Base-by-base conservation (phyloP, 1,140 invertebrate species). In the Procambarus virginalis region DNA sequence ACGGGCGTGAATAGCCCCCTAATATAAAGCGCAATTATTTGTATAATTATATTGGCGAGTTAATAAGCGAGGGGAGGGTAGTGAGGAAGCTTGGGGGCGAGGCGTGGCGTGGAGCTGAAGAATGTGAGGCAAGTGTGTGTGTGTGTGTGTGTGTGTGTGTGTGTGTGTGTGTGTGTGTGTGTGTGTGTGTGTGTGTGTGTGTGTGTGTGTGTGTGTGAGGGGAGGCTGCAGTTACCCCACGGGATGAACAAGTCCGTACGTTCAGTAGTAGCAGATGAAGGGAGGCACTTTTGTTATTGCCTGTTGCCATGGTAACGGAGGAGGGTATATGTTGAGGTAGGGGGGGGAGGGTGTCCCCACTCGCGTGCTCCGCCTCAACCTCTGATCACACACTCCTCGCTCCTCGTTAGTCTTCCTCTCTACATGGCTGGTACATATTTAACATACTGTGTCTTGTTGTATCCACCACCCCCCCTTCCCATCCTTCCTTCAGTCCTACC, bases 201-300 rank as follows among this genome's bases (percentile, higher is more conserved):
- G 34, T 1, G 34, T 34, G 34, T 34, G 34, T 0, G 34, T 34
- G 34, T 34, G 34, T 34, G 34, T 34, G 34, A n/a, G n/a, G n/a
- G 12, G 60, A 64, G 17, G 60, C 60, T 64, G 60, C 4, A 17
- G 60, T 14, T 4, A 55, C 34, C n/a, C 12, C 8, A 64, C 14
- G 20, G 60, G 60, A 64, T 64, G 17, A 64, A 64, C 20, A 64
- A 64, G 60, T 2, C 8, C 20, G 10, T 68, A 68, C 3, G 60
- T 3, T 46, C 4, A 46, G 34, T 60, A 82, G 22, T 12, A 46
- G 6, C 80, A 82, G 80, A 82, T 82, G 80, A 82, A 82, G 58
- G 80, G 34, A 55, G 46, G 58, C 80, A 82, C 80, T 82, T 82
- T 82, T 82, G 80, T 82, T 82, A 60, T 82, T 81, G 80, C 45